Percentiles rank a stretch among this genome's conserved stretches.
These are phyloP conservation scores for Paradoxurus hermaphroditus DNA, from an alignment of 2,113 vertebrate genomes.

Conservation along the genomic window DNA sequence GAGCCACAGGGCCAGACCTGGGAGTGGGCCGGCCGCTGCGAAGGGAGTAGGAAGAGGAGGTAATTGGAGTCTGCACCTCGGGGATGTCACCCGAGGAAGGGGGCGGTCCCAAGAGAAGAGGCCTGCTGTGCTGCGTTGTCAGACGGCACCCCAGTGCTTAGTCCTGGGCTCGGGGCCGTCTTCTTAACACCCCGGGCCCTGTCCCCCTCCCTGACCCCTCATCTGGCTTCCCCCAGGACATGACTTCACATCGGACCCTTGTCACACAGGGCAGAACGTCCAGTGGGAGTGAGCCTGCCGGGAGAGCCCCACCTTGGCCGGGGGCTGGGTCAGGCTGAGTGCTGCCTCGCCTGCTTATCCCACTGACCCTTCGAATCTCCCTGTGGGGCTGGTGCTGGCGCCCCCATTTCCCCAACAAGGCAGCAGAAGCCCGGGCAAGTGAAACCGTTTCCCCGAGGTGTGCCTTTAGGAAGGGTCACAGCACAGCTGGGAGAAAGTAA, in stretches of 20 bases:
- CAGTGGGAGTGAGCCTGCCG: not conserved
- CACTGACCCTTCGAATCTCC: too few species aligned
- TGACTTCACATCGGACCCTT: not conserved
- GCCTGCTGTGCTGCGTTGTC: not conserved
- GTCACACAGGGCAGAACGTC: not conserved
- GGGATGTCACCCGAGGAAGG: not conserved
- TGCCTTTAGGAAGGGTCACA: not conserved
- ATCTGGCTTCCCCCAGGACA: not conserved
- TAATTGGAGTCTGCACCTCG: not conserved
- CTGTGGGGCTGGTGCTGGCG: not conserved
- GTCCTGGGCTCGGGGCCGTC: not conserved
- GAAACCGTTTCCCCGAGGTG: not conserved
- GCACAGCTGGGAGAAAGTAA: not conserved
- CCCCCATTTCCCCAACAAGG: not conserved
- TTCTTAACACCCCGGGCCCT: not conserved
- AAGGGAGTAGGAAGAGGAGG: not conserved
- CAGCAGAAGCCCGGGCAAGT: not conserved
- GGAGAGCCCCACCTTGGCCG: not conserved
- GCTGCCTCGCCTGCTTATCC: not conserved
- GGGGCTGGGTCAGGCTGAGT: not conserved
- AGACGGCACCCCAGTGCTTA: not conserved
- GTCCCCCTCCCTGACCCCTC: not conserved
- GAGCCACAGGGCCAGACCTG: not conserved
- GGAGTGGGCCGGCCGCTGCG: not conserved
- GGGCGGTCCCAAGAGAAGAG: not conserved